A percentile compares a stretch with the other conserved stretches of the same genome.
Conservation (phyloP, 2,797 vertebrate species). For the Eulemur coronatus region DNA sequence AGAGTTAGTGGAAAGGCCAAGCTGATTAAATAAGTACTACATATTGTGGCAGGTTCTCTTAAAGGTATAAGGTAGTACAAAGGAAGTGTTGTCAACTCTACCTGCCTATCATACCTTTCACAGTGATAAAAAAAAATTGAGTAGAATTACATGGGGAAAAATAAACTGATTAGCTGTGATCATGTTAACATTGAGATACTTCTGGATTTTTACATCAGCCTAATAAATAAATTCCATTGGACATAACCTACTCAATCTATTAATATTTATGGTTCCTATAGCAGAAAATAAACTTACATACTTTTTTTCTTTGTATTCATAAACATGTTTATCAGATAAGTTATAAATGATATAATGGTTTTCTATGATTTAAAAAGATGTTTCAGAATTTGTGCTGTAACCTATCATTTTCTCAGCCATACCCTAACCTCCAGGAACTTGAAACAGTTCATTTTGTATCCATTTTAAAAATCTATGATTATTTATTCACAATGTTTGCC, state of each 20-base stretch:
- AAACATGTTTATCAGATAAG: background rate
- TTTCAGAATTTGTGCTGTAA: background rate
- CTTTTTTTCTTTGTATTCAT: background rate
- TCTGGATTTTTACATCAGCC: background rate
- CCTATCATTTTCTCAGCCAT: background rate
- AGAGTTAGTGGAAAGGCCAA: background rate
- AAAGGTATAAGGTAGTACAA: background rate
- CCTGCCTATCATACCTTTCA: background rate
- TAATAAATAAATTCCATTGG: background rate
- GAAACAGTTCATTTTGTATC: conserved; percentile 10
- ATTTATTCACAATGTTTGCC: background rate
- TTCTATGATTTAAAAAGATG: conserved; percentile 13
- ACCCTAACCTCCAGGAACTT: background rate
- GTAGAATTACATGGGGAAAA: background rate
- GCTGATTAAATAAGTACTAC: background rate
- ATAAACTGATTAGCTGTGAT: background rate
- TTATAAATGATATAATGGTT: background rate
- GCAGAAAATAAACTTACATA: background rate
- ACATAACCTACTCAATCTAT: background rate
- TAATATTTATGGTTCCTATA: background rate
- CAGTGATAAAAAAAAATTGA: background rate
- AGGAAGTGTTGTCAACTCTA: background rate
- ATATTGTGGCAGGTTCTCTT: background rate
- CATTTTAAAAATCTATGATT: background rate
- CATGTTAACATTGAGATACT: background rate